Base-by-base conservation (phyloP, 2,888 invertebrate genomes). In the Diplazon laetatorius region DNA sequence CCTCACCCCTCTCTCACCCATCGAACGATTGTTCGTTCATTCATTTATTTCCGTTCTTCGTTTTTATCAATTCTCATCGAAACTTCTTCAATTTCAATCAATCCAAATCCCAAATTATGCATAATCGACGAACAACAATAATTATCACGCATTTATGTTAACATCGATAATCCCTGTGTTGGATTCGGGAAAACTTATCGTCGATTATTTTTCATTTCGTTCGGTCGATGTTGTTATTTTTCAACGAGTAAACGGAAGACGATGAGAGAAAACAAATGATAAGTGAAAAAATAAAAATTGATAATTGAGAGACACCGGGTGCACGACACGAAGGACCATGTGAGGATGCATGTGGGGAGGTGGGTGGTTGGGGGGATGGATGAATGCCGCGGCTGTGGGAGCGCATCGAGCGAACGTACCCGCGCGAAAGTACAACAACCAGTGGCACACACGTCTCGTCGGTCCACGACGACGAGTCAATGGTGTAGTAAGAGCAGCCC, bases 401-500 rank as follows among this genome's bases (percentile, higher is more conserved):
- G 46, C 39, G 55, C 68, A 44, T 59, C 46, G 63, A 42, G 35
- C 20, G 46, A 35, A 42, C 52, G 30, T 30, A 30, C 30, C 42
- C 71, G 71, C 71, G 71, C 70, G 60, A 48, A 66, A 66, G 60
- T 25, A 66, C 70, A 78, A 71, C 78, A 68, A 63, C 52, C 65
- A 35, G 55, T 57, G 30, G 55, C 59, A 68, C n/a, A n/a, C n/a
- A n/a, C 57, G 71, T 78, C 66, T 68, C 78, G 75, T 71, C 71
- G 71, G 60, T 62, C 55, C 75, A n/a, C 62, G 78, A 63, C 78
- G 75, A 71, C 71, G 75, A 78, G 78, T 78, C 78, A 78, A 75
- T 78, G 78, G 75, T 75, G 66, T 78, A 75, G 78, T 75, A 75
- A 78, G 78, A 78, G 68, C 71, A 78, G 71, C 71, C n/a, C 66